Evolutionary conservation across 2,113 vertebrate genomes (phyloP), one percentile per base, ranked within the genome.

Genomic region (Camelus dromedarius): DNA sequence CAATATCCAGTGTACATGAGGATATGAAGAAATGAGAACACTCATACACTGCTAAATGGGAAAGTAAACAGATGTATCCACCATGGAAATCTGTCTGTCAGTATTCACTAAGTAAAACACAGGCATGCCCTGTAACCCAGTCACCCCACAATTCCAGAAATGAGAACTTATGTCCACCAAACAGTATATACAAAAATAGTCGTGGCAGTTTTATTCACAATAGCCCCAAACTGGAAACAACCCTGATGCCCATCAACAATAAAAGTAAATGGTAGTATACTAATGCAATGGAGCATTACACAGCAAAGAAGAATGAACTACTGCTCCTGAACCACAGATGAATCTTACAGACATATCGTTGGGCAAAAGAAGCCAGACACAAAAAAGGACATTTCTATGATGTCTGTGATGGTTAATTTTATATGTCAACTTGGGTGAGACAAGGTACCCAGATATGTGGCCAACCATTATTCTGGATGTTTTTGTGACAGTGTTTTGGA

Each of bases 1-100:
- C 46, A 6, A 15, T 15, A 7, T 3, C 6, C 18, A 5, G 10
- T 1, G 2, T 2, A 4, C 42, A 1, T 2, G 24, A 76, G 54
- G 14, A 22, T 9, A 16, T 14, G 1, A 52, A 42, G 48, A 32
- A 35, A n/a, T 52, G 3, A 15, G 73, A 28, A 30, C 2, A 1
- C 46, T 16, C 13, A 2, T 0, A 12, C 8, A 2, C 50, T 8
- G 5, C 24, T 26, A 30, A 30, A 3, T 8, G 7, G 24, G 7
- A 19, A 19, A 1, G 7, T 10, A 12, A 32, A 15, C 18, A 6
- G 32, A 9, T 2, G 8, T 2, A 12, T 18, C n/a, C 32, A 3
- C 67, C 11, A 1, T 3, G 16, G 60, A 50, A 24, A 77, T 12
- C 18, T 14, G 24, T 20, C 42, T 3, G 16, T 15, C 73, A 28